Base-by-base conservation (phyloP, 2,113 vertebrate species). In the Rallus limicola region DNA sequence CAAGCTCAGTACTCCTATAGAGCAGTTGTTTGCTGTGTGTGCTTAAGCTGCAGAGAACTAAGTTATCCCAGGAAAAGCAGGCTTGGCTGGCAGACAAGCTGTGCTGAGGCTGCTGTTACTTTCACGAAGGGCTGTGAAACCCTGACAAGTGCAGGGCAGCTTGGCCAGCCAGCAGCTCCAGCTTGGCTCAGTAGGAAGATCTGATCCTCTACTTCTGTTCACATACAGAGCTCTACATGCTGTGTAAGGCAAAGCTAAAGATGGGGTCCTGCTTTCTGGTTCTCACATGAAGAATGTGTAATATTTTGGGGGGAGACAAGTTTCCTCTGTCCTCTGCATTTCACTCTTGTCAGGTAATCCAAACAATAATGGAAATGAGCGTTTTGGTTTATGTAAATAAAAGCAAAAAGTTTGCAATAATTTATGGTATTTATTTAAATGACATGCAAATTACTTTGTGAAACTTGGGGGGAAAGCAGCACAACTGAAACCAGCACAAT, bases 381-480 rank as follows among this genome's bases (percentile, higher is more conserved):
- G 34, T 89, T 96, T 91, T 92, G 82, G 62, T 96, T 96, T 85
- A 86, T 88, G 94, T 96, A 95, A 97, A 96, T 89, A 97, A 95
- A 94, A 80, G 3, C 52, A 95, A 96, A 96, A 95, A 87, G 79
- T 83, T 78, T 53, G 75, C 88, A 69, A 34, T 94, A 80, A 94
- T 94, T 96, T 86, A 92, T 91, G 38, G 65, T 75, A 78, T 95
- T 95, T 95, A 95, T 93, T 97, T 96, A 98, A 97, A 93, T 91
- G 6, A 69, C 59, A 96, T 95, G 96, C 97, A 96, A 92, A 97
- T 96, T 92, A 89, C 92, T 92, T 75, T 75, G 82, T 79, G 92
- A 88, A 91, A 95, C 89, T 94, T 95, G 17, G 34, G 86, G 60
- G 65, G 48, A 62, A 89, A 84, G 77, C 80, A 82, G 87, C 95